Base-by-base conservation (phyloP, 1,140 invertebrate species). In the Drosophila tani region DNA sequence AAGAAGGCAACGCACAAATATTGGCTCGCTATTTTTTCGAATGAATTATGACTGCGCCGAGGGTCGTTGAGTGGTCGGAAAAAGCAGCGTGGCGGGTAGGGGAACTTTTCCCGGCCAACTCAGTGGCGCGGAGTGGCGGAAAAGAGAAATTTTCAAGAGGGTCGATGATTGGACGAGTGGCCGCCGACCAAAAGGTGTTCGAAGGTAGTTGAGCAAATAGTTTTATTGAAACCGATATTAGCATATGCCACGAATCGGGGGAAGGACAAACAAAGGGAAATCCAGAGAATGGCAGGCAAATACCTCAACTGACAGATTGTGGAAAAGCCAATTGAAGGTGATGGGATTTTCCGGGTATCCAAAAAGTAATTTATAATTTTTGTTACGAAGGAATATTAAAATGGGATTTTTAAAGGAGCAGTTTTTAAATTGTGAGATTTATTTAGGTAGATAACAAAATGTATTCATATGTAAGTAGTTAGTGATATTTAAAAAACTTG, bases 1-100 rank as follows among this genome's bases (percentile, higher is more conserved):
- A 87, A 46, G 69, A 84, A 81, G 84, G 55, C 73, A 81, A 84
- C 68, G 83, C 82, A 87, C 82, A 86, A 87, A 86, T 82, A 87
- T 86, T 86, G 82, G 79, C 69, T 87, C 65, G 56, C 64, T 67
- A 84, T 84, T 87, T 88, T 81, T 80, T 80, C 49, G 62, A 88
- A 84, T 88, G 84, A 87, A 87, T 87, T 87, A 87, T 82, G 84
- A 80, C 69, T 78, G 58, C 50, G 67, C 49, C 67, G 67, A 66
- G 47, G 67, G n/a, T 62, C 55, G 51, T 68, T 68, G 53, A 24
- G 21, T 55, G 71, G 51, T 35, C 53, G 59, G 15, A 45, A n/a
- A 46, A 57, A 12, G 9, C 21, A 4, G 19, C 21, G 17, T 40
- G 21, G 21, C 8, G 24, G 55, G 19, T 21, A 7, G 21, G 19